Conservation (phyloP, 2,797 vertebrate genomes). For the Luscinia luscinia region DNA sequence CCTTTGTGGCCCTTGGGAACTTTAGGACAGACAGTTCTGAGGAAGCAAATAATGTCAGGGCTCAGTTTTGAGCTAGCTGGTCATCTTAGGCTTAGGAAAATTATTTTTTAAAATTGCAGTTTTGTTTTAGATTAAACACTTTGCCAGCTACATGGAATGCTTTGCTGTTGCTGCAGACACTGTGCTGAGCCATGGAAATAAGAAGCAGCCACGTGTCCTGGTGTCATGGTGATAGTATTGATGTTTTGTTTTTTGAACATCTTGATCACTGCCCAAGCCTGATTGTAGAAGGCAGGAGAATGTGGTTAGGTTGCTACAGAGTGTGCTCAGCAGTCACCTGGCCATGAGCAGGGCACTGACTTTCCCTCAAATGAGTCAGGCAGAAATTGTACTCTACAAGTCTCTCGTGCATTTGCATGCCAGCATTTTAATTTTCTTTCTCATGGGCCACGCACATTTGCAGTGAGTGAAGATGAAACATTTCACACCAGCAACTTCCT, state of each 20-base stretch:
- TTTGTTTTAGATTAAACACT: background rate
- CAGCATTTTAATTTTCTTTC: background rate
- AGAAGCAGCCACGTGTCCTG: background rate
- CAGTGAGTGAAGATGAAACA: background rate
- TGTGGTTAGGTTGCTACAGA: background rate
- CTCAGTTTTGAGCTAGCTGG: background rate
- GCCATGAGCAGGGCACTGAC: background rate
- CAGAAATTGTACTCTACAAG: background rate
- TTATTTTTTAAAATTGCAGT: background rate
- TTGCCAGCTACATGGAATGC: background rate
- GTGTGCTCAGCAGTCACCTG: background rate
- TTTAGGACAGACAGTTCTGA: background rate
- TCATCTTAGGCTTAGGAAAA: background rate
- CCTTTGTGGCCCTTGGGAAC: background rate
- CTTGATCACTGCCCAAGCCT: background rate
- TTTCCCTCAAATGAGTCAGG: background rate
- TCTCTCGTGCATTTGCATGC: background rate
- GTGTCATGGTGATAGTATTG: background rate
- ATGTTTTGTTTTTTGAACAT: background rate
- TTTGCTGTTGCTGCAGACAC: background rate
- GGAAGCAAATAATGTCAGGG: background rate
- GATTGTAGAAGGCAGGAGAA: background rate
- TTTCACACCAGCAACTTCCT: background rate
- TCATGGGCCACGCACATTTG: background rate
- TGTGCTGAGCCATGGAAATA: background rate